Evolutionary conservation across 1,140 invertebrate species (phyloP).

Genomic region (Zaprionus tsacasi): DNA sequence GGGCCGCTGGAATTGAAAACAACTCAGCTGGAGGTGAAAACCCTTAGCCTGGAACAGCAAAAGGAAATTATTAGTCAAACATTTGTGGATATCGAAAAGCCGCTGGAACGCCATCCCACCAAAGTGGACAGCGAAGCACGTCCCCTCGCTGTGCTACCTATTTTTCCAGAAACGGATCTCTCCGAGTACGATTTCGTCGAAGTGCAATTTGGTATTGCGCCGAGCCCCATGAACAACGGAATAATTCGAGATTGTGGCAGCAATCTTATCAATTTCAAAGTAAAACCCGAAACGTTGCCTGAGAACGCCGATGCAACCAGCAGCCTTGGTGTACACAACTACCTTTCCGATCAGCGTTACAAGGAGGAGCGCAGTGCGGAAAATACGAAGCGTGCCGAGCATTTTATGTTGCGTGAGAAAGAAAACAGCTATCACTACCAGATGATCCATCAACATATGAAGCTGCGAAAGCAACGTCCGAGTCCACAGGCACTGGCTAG

Average conservation of each 20-base stretch:
- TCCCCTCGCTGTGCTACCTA: slow-evolving; percentile 35
- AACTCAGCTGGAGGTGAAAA: neutral
- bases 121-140: slow-evolving; percentile 19
- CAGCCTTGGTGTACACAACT: neutral
- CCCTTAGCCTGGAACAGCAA: slow-evolving; percentile 34
- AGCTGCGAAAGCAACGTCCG: slow-evolving; percentile 46
- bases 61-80: slow-evolving; percentile 39
- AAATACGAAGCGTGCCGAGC: slow-evolving; percentile 24
- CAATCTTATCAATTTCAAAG: slow-evolving; percentile 47
- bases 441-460: slow-evolving; percentile 30
- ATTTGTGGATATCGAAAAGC: slow-evolving; percentile 38
- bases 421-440: slow-evolving; percentile 18
- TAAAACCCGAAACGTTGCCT: neutral
- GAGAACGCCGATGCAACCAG: neutral
- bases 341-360: slow-evolving; percentile 53
- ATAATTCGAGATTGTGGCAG: slow-evolving; percentile 53
- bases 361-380: slow-evolving; percentile 48
- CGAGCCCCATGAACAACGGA: slow-evolving; percentile 1
- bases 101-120: slow-evolving; percentile 40
- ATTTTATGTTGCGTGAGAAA: slow-evolving; percentile 27
- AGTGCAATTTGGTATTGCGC: slow-evolving; percentile 42
- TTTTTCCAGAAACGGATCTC: slow-evolving; percentile 42
- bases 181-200: slow-evolving; percentile 20
- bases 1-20: neutral
- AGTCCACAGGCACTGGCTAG: slow-evolving; percentile 12